Evolutionary conservation across 2,797 vertebrate genomes (phyloP).

Genomic region (Rhinogobio ventralis): DNA sequence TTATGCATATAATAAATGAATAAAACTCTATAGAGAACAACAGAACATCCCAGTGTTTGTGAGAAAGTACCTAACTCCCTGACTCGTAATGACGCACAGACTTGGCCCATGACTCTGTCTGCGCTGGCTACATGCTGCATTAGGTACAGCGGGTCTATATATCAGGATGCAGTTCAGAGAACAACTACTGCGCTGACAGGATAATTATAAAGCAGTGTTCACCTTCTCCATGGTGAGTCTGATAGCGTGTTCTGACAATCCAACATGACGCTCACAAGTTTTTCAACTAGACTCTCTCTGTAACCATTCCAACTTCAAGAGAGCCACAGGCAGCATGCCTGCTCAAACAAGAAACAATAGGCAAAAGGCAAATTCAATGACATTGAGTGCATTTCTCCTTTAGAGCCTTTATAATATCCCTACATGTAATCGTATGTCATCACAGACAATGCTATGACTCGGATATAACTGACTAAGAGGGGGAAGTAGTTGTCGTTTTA

Average conservation of each 20-base stretch:
- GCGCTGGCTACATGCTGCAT: slow-evolving; percentile 59
- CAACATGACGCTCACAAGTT: slow-evolving; percentile 53
- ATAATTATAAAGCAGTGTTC: slow-evolving; percentile 76
- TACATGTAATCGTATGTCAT: neutral
- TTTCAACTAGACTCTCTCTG: slow-evolving; percentile 50
- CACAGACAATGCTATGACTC: neutral
- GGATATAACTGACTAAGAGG: neutral
- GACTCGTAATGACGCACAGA: slow-evolving; percentile 18
- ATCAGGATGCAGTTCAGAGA: slow-evolving; percentile 68
- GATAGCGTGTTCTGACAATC: slow-evolving; percentile 72
- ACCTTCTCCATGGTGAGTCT: slow-evolving; percentile 64
- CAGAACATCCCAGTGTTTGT: slow-evolving; percentile 26
- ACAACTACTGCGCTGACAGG: slow-evolving; percentile 65
- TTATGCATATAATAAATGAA: neutral
- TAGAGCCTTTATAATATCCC: neutral
- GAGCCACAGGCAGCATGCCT: slow-evolving; percentile 50
- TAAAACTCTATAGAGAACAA: neutral
- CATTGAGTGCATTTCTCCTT: neutral
- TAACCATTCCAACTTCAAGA: slow-evolving; percentile 62
- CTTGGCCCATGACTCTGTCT: slow-evolving; percentile 51
- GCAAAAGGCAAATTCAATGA: slow-evolving; percentile 8
- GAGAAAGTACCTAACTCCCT: slow-evolving; percentile 35
- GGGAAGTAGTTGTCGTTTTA: too few species aligned
- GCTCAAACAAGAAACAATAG: slow-evolving; percentile 60
- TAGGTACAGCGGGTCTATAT: slow-evolving; percentile 66